Percentiles rank a stretch among this genome's conserved stretches.
Conservation (phyloP, 2,113 vertebrate species). For the Microtus pennsylvanicus region DNA sequence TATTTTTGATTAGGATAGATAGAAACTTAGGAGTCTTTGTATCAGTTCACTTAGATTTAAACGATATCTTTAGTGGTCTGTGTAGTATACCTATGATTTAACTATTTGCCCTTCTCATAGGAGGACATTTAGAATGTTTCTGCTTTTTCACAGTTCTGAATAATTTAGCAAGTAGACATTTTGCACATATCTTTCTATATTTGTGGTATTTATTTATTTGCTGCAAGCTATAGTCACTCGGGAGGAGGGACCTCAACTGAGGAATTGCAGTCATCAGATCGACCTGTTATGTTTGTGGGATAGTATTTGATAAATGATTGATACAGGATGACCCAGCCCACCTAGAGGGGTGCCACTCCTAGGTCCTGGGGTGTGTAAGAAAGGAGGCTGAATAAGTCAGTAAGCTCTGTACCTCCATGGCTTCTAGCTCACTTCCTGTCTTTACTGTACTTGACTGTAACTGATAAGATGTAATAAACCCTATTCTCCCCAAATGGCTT, state of each 20-base stretch:
- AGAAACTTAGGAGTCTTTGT: not conserved
- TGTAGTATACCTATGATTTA: not conserved
- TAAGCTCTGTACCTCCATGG: no score
- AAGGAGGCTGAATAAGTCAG: not conserved
- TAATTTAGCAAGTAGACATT: constrained; percentile 18
- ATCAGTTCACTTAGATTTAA: not conserved
- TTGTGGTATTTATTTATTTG: not conserved
- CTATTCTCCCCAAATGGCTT: not conserved
- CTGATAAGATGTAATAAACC: not conserved
- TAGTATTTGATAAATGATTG: not conserved
- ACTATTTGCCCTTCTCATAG: not conserved
- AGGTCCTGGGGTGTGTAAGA: not conserved
- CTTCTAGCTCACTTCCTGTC: not conserved
- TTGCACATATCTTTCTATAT: not conserved
- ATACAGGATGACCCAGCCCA: not conserved
- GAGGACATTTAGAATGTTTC: not conserved
- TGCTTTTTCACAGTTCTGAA: constrained; percentile 21
- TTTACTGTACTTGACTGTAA: not conserved
- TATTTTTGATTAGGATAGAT: constrained; percentile 21
- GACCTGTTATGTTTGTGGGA: not conserved
- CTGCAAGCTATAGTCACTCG: not conserved
- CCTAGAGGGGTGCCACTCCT: not conserved
- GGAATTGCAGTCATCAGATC: not conserved
- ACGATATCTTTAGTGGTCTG: not conserved
- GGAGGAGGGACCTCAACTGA: not conserved